These are phyloP conservation scores for Siniperca scherzeri DNA, from an alignment of 2,797 vertebrate species.

Conservation along the genomic window DNA sequence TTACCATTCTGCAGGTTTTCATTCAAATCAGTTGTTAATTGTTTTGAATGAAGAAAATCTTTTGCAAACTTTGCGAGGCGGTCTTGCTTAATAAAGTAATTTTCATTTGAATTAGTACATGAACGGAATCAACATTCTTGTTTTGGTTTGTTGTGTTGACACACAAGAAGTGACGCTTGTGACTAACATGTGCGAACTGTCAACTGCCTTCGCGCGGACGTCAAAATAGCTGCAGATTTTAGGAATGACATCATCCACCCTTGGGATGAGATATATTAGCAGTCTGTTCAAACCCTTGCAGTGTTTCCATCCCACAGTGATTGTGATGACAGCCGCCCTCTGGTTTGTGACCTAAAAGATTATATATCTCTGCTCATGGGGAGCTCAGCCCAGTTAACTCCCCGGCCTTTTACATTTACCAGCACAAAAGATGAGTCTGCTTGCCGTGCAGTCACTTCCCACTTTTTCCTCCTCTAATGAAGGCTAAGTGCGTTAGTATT, in stretches of 20 bases:
- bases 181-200: conserved; percentile 55
- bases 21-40: not conserved
- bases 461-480: conserved; percentile 62
- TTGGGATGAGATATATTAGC: conserved; percentile 51
- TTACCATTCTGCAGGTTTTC: conserved; percentile 12
- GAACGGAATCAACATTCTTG: not conserved
- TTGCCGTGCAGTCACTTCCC: conserved; percentile 44
- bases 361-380: conserved; percentile 40
- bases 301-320: conserved; percentile 52
- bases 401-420: conserved; percentile 52
- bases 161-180: conserved; percentile 19
- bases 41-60: not conserved
- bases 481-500: conserved; percentile 73
- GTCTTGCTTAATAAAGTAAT: not conserved
- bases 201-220: conserved; percentile 32
- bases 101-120: not conserved
- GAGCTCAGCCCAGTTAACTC: conserved; percentile 54
- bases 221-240: conserved; percentile 56
- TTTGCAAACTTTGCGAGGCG: not conserved
- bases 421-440: conserved; percentile 55
- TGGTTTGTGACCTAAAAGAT: conserved; percentile 72
- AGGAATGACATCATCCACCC: conserved; percentile 51
- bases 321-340: conserved; percentile 62
- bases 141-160: conserved; percentile 27
- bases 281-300: conserved; percentile 52